These are phyloP conservation scores for Pristionchus arcanus DNA, from an alignment of 2,888 invertebrate genomes.

Conservation along the genomic window DNA sequence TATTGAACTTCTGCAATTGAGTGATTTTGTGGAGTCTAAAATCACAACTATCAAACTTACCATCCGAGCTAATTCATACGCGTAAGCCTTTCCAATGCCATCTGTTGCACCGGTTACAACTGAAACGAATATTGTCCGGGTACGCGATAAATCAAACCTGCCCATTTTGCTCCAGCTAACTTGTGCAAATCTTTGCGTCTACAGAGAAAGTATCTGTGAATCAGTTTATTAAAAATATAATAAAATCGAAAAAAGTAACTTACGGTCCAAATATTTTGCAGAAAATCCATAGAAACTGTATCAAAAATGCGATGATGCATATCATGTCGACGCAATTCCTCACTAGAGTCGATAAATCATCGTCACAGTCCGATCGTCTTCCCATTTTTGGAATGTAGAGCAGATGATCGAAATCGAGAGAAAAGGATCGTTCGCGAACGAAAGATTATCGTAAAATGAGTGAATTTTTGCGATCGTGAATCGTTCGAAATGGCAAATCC, in stretches of 20 bases:
- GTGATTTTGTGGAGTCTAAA: neutral
- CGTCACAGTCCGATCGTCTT: neutral
- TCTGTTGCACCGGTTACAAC: neutral
- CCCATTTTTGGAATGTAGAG: neutral
- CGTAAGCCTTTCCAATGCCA: neutral
- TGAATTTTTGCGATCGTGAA: neutral
- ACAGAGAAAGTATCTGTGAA: neutral
- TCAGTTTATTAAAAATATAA: too few relatives aligned
- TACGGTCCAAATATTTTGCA: neutral
- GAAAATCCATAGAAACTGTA: neutral
- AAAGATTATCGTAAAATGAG: neutral
- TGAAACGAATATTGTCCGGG: neutral
- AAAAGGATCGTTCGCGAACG: neutral
- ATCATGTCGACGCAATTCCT: neutral
- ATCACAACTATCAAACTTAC: neutral
- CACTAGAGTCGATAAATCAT: neutral
- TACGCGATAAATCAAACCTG: neutral
- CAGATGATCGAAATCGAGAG: too few relatives aligned
- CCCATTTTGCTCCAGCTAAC: neutral
- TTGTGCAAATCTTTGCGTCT: neutral
- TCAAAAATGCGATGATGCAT: neutral
- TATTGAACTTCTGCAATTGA: neutral
- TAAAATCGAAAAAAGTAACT: neutral
- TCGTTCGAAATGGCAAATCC: neutral
- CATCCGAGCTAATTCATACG: neutral